Conservation (phyloP, 1,140 invertebrate genomes). For the Drosophila quadrilineata region DNA sequence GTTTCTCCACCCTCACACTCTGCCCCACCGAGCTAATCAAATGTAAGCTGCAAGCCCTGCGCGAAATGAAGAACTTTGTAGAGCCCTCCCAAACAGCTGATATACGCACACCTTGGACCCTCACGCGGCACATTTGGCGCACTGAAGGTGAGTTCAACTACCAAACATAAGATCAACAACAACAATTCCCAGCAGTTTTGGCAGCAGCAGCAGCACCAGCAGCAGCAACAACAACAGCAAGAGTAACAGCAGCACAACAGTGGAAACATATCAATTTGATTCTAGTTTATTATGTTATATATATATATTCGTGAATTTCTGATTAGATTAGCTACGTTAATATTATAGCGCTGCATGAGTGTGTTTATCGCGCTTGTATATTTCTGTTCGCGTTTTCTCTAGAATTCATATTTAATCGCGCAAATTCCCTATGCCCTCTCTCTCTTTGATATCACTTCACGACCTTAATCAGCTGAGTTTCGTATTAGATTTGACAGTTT, state of each 20-base stretch:
- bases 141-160: slow-evolving; percentile 82
- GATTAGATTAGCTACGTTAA: slow-evolving; percentile 45
- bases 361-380: slow-evolving; percentile 13
- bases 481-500: too few relatives aligned
- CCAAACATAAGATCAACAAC: too few relatives aligned
- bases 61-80: slow-evolving; percentile 87
- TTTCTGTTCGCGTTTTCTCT: slow-evolving; percentile 34
- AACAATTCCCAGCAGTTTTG: too few relatives aligned
- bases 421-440: slow-evolving; percentile 28
- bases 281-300: neutral
- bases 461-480: slow-evolving; percentile 29
- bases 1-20: slow-evolving; percentile 97
- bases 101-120: slow-evolving; percentile 62
- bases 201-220: too few relatives aligned
- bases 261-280: neutral
- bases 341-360: neutral
- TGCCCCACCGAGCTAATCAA: slow-evolving; percentile 99
- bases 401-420: slow-evolving; percentile 46
- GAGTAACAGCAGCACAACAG: too few relatives aligned
- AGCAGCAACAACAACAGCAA: too few relatives aligned
- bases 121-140: slow-evolving; percentile 77
- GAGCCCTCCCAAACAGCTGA: slow-evolving; percentile 81
- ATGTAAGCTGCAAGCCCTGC: slow-evolving; percentile 97
- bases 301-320: neutral
- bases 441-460: slow-evolving; percentile 20